These are phyloP conservation scores for Cephus sareptanus DNA, from an alignment of 2,888 invertebrate species.

Conservation along the genomic window DNA sequence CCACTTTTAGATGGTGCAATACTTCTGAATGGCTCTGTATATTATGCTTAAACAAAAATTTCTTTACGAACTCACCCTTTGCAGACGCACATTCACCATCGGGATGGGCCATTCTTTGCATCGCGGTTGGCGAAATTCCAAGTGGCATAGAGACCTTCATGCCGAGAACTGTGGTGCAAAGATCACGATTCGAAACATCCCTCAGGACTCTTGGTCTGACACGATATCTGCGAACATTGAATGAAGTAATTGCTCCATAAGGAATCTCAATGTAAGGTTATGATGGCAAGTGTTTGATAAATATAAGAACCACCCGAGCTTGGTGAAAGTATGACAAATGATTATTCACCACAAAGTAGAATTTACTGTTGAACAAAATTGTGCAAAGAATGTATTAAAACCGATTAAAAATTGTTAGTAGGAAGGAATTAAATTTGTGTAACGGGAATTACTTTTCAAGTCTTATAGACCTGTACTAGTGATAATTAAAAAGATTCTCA, in stretches of 20 bases:
- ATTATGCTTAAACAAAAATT: too few relatives aligned
- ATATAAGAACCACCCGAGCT: neutral
- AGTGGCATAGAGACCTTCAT: constrained; percentile 77
- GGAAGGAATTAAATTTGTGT: too few relatives aligned
- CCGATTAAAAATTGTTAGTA: too few relatives aligned
- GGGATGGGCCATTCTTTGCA: constrained; percentile 91
- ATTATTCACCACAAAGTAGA: too few relatives aligned
- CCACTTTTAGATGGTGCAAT: too few relatives aligned
- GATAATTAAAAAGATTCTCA: too few relatives aligned
- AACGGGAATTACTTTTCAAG: too few relatives aligned
- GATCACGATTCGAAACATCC: constrained; percentile 76
- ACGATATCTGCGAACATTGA: constrained; percentile 70
- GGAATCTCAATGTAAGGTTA: constrained; percentile 30
- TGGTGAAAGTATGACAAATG: neutral
- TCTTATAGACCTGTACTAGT: too few relatives aligned
- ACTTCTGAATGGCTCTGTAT: too few relatives aligned
- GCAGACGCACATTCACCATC: constrained; percentile 89
- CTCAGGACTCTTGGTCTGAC: constrained; percentile 83
- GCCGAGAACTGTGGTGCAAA: constrained; percentile 75
- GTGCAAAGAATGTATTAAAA: too few relatives aligned
- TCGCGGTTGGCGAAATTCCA: constrained; percentile 89
- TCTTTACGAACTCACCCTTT: constrained; percentile 69
- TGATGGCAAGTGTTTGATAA: neutral
- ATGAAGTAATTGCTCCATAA: neutral
- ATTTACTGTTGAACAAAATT: too few relatives aligned